phyloP scores from a whole-genome alignment of 2,797 vertebrate species.

The Echiichthys vipera region DNA sequence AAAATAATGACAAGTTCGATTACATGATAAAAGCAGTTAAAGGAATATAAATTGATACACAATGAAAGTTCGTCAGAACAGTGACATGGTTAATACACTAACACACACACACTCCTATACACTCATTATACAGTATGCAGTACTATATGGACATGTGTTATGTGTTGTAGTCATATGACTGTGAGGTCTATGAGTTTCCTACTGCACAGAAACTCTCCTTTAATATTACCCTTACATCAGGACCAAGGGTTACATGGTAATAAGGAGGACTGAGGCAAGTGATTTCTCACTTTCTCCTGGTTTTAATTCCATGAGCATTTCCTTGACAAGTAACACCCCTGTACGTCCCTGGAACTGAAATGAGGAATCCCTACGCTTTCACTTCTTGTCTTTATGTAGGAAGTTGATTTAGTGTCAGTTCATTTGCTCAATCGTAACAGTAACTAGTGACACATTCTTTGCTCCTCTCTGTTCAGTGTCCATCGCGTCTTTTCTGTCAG shows the following conservation, averaged over 20 bases:
- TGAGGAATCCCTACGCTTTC: slow-evolving; percentile 46
- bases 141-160: slow-evolving; percentile 35
- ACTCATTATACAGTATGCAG: slow-evolving; percentile 10
- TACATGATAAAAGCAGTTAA: slow-evolving; percentile 39
- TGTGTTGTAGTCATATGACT: slow-evolving; percentile 41
- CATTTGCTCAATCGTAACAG: slow-evolving; percentile 36
- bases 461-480: slow-evolving; percentile 29
- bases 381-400: slow-evolving; percentile 48
- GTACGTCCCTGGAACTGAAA: slow-evolving; percentile 35
- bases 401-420: slow-evolving; percentile 72
- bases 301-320: slow-evolving; percentile 19
- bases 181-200: slow-evolving; percentile 27
- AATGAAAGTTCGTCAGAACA: slow-evolving; percentile 25
- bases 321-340: slow-evolving; percentile 5
- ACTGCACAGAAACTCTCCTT: not conserved
- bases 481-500: slow-evolving; percentile 19
- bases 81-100: slow-evolving; percentile 2
- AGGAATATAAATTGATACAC: slow-evolving; percentile 18
- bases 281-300: not conserved
- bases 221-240: slow-evolving; percentile 5
- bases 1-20: slow-evolving; percentile 51
- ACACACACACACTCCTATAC: no score
- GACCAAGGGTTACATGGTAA: not conserved
- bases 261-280: not conserved
- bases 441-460: slow-evolving; percentile 29